Conservation (phyloP, 2,888 invertebrate species). For the Slavum lentiscoides region DNA sequence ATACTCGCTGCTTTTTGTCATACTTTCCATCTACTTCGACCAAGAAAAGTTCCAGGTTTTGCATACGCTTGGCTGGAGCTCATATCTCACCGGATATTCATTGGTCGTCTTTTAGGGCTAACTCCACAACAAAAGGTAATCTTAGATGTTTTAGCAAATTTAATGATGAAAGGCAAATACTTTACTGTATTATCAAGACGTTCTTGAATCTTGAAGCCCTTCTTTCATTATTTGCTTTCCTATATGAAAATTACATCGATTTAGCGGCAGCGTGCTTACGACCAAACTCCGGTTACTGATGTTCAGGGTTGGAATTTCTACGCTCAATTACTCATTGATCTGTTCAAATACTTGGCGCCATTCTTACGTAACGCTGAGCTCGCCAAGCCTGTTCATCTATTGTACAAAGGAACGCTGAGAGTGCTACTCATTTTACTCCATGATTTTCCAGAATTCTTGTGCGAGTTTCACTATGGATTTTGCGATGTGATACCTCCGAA, state of each 20-base stretch:
- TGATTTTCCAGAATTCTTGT: constrained; percentile 98
- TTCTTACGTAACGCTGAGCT: constrained; percentile 96
- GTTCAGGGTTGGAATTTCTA: constrained; percentile 88
- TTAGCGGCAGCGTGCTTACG: constrained; percentile 40
- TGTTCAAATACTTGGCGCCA: constrained; percentile 95
- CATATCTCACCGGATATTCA: constrained; percentile 93
- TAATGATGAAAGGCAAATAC: constrained; percentile 11
- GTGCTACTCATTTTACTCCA: constrained; percentile 93
- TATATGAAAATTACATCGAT: constrained; percentile 22
- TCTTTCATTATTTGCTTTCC: constrained; percentile 25
- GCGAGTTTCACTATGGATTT: constrained; percentile 98
- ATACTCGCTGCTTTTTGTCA: constrained; percentile 95
- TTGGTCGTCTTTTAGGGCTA: constrained; percentile 87
- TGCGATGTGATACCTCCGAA: constrained; percentile 99
- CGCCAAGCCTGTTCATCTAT: constrained; percentile 86
- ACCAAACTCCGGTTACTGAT: constrained; percentile 59
- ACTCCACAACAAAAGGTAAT: constrained; percentile 81
- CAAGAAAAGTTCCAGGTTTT: constrained; percentile 92
- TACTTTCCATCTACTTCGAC: constrained; percentile 89
- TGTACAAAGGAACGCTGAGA: constrained; percentile 94
- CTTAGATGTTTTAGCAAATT: constrained; percentile 58
- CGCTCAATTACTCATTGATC: constrained; percentile 90
- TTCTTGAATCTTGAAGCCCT: neutral
- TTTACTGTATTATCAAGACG: neutral
- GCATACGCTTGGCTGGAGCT: constrained; percentile 98